These are phyloP conservation scores for Mesochorus sp. DNA, from an alignment of 2,888 invertebrate species.

Conservation along the genomic window DNA sequence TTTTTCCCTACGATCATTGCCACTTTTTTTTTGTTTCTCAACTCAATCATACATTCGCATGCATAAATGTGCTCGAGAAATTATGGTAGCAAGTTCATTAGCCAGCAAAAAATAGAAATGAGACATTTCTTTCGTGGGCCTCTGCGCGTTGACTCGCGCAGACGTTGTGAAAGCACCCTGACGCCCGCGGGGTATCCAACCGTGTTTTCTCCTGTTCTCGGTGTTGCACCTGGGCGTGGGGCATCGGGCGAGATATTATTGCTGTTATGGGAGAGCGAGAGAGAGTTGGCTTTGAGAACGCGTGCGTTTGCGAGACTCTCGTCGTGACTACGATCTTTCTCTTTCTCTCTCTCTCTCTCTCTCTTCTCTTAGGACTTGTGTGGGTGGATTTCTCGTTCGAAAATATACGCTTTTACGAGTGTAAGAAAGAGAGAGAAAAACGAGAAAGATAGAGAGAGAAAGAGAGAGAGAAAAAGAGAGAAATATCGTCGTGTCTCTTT, in stretches of 20 bases:
- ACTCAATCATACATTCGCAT: too few species aligned
- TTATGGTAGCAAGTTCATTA: too few species aligned
- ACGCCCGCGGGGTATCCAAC: slow-evolving; percentile 52
- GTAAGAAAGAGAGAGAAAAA: background rate
- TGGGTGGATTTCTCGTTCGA: slow-evolving; percentile 58
- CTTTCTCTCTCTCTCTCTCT: slow-evolving; percentile 8
- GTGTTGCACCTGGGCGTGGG: slow-evolving; percentile 68
- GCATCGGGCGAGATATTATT: slow-evolving; percentile 67
- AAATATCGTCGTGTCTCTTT: too few species aligned
- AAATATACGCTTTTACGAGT: slow-evolving; percentile 7
- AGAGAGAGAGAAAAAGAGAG: slow-evolving; percentile 12
- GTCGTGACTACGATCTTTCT: slow-evolving; percentile 44
- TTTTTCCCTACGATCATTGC: too few species aligned
- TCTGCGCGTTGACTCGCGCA: background rate
- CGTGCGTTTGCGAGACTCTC: slow-evolving; percentile 62
- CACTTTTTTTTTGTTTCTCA: too few species aligned
- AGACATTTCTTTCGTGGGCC: background rate
- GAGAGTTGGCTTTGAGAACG: slow-evolving; percentile 54
- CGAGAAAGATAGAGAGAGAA: background rate
- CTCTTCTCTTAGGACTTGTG: slow-evolving; percentile 16
- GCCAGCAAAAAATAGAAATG: too few species aligned
- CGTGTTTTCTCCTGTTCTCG: slow-evolving; percentile 49
- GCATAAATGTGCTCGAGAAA: too few species aligned
- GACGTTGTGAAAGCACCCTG: slow-evolving; percentile 65
- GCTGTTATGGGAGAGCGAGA: slow-evolving; percentile 56